Conservation (phyloP, 2,113 vertebrate genomes). For the Cervus canadensis region DNA sequence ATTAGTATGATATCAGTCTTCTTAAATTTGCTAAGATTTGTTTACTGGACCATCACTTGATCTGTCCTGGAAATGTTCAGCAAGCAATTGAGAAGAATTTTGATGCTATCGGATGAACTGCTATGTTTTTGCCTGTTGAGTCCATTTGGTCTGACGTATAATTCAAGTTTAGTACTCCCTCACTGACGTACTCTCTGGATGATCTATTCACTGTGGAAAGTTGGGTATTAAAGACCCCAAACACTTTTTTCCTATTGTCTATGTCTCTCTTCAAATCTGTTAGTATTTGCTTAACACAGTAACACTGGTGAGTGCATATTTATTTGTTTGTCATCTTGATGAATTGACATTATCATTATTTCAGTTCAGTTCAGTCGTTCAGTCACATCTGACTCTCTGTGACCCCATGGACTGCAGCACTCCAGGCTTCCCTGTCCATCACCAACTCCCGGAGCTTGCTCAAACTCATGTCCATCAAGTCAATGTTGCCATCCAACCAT, state of each 20-base stretch:
- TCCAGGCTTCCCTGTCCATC: background rate
- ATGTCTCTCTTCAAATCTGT: background rate
- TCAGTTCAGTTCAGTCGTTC: background rate
- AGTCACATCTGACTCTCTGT: background rate
- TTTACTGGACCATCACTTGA: background rate
- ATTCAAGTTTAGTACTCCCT: background rate
- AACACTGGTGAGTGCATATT: background rate
- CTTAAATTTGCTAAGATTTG: background rate
- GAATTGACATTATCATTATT: background rate
- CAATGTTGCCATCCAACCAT: background rate
- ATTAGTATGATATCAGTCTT: background rate
- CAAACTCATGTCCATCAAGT: background rate
- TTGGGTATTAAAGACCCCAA: background rate
- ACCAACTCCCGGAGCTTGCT: background rate
- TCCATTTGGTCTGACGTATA: background rate
- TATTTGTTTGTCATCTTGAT: background rate
- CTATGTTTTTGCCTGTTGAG: background rate
- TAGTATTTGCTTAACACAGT: background rate
- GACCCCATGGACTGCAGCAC: background rate
- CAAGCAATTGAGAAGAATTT: background rate
- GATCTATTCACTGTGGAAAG: background rate
- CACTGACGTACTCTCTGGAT: background rate
- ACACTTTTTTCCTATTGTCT: background rate
- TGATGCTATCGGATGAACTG: background rate
- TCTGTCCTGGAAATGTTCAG: background rate